Evolutionary conservation across 2,888 invertebrate genomes (phyloP), one percentile per base, ranked within the genome.

Genomic region (Scaeva pyrastri): DNA sequence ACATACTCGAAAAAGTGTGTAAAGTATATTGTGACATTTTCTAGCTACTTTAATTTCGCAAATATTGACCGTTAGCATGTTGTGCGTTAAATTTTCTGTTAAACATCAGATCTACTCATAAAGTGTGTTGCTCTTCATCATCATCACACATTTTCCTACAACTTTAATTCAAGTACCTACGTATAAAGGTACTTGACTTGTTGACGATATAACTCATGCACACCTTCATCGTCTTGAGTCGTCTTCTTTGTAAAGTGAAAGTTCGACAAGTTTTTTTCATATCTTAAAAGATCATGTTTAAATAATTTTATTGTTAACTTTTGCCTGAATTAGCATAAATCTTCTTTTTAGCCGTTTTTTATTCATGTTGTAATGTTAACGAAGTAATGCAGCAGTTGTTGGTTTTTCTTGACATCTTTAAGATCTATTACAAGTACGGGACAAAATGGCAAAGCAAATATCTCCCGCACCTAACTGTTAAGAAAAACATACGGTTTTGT

Each of bases 11-110:
- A n/a, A n/a, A n/a, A n/a, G n/a, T n/a, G 23, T 60, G 43, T 55
- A 72, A 23, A 68, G 36, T 39, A 31, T 5, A 8, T 7, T 36
- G 60, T 74, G 68, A 64, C 78, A 71, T 74, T 78, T 64, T 48
- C 31, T 43, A 60, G 70, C 45, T 56, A 74, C 70, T 58, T 36
- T 71, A 26, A 64, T 64, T 36, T 36, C 19, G 52, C 56, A 84
- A 84, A 84, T 84, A 84, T 84, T 84, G 83, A 84, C 74, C 74
- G 64, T 56, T 79, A 70, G 36, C 83, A 48, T 84, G 74, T 78
- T 71, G 74, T 74, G 79, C 62, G 64, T 71, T 66, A 56, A 55
- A 55, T 78, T 64, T 64, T 71, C 74, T 52, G 78, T 23, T 41
- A 14, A 56, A 74, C 64, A 48, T 56, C 14, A 55, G 50, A n/a